Percentiles rank a stretch among this genome's conserved stretches.
Conservation (phyloP, 2,797 vertebrate species). For the Ctenopoma multispine region DNA sequence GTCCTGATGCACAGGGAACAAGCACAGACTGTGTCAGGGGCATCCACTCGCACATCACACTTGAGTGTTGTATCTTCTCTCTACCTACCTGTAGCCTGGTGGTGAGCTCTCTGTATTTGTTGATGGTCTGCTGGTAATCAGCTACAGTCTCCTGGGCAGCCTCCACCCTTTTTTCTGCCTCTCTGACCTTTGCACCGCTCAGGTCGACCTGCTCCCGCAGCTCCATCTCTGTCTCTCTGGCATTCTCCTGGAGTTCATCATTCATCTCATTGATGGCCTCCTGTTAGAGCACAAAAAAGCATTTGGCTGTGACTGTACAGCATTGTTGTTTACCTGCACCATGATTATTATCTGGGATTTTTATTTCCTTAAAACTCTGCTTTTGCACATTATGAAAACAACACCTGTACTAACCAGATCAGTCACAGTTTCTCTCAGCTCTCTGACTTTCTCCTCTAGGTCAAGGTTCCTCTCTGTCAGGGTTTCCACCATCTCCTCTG, state of each 20-base stretch:
- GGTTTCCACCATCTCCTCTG: conserved; percentile 99
- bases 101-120: conserved; percentile 94
- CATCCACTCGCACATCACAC: not conserved
- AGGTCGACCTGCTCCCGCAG: conserved; percentile 95
- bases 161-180: conserved; percentile 94
- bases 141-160: conserved; percentile 96
- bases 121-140: conserved; percentile 97
- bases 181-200: conserved; percentile 86
- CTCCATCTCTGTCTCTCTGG: conserved; percentile 96
- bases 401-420: conserved; percentile 88
- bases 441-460: conserved; percentile 97
- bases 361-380: not conserved
- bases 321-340: not conserved
- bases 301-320: not conserved
- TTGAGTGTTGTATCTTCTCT: not conserved
- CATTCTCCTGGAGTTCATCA: conserved; percentile 97
- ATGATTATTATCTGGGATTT: too few species aligned
- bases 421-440: conserved; percentile 93
- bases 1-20: conserved; percentile 80
- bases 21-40: not conserved
- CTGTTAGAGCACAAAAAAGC: conserved; percentile 78
- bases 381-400: not conserved
- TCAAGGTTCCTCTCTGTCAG: conserved; percentile 96
- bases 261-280: conserved; percentile 99
- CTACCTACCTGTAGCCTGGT: conserved; percentile 89